phyloP scores from a whole-genome alignment of 2,797 vertebrate genomes.

The Amphiprion clarkii region DNA sequence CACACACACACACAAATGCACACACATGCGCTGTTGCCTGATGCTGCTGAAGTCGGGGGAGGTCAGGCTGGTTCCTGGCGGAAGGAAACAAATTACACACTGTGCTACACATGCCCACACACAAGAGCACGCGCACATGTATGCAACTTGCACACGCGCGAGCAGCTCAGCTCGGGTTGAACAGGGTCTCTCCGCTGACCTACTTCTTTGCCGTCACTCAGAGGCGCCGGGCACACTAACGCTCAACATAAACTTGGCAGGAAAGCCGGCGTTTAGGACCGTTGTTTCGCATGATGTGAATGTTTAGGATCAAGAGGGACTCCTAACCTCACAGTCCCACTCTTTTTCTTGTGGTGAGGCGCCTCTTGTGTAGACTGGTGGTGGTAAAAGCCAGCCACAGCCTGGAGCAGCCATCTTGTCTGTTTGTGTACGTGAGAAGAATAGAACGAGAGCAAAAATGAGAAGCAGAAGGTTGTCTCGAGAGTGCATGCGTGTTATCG shows the following conservation, averaged over 20 bases:
- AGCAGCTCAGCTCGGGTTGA: slow-evolving; percentile 66
- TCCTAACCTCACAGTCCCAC: slow-evolving; percentile 30
- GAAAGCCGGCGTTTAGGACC: slow-evolving; percentile 32
- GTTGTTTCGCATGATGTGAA: slow-evolving; percentile 36
- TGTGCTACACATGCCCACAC: slow-evolving; percentile 57
- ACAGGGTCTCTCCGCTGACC: slow-evolving; percentile 74
- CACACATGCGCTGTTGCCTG: slow-evolving; percentile 33
- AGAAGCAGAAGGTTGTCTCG: not conserved
- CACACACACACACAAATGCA: slow-evolving; percentile 24
- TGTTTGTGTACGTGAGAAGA: slow-evolving; percentile 48
- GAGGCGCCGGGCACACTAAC: slow-evolving; percentile 44
- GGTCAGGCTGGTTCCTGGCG: slow-evolving; percentile 72
- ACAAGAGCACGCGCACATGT: slow-evolving; percentile 7
- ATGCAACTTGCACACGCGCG: slow-evolving; percentile 15
- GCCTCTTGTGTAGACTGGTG: slow-evolving; percentile 67
- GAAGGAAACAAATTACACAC: slow-evolving; percentile 74
- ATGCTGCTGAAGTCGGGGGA: slow-evolving; percentile 63
- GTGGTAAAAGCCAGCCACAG: slow-evolving; percentile 74
- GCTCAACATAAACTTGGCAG: slow-evolving; percentile 50
- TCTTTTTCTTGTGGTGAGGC: slow-evolving; percentile 52
- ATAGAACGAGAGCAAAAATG: slow-evolving; percentile 23
- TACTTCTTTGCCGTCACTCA: slow-evolving; percentile 74
- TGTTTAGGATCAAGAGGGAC: slow-evolving; percentile 56
- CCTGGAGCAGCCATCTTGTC: slow-evolving; percentile 80
- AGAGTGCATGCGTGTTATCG: slow-evolving; percentile 5